These are phyloP conservation scores for Malurus melanocephalus DNA, from an alignment of 2,113 vertebrate genomes.

Conservation along the genomic window DNA sequence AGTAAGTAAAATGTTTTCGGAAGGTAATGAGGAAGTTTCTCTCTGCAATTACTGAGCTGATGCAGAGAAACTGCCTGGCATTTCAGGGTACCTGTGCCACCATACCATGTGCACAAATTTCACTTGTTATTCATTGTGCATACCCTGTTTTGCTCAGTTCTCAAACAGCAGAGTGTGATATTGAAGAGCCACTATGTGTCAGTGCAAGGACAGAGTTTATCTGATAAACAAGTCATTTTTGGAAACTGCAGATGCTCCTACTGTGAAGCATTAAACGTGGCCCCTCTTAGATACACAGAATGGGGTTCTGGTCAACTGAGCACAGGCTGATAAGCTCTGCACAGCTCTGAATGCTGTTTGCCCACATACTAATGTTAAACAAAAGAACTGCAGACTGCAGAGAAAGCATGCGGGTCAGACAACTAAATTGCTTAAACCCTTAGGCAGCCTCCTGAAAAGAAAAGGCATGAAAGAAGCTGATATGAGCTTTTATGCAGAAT, in stretches of 20 bases:
- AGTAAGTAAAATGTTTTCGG: background rate
- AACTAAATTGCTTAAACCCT: slow-evolving; percentile 84
- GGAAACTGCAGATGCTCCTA: slow-evolving; percentile 76
- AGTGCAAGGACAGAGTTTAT: slow-evolving; percentile 78
- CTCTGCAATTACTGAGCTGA: background rate
- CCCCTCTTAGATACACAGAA: slow-evolving; percentile 79
- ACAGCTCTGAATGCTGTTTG: slow-evolving; percentile 82
- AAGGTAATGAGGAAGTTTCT: background rate
- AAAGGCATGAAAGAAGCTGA: slow-evolving; percentile 79
- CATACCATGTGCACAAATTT: slow-evolving; percentile 28
- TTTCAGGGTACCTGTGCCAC: slow-evolving; percentile 13
- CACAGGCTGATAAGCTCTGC: slow-evolving; percentile 79
- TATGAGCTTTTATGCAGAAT: slow-evolving; percentile 81
- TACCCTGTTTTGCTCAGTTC: slow-evolving; percentile 59
- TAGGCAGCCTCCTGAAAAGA: slow-evolving; percentile 80
- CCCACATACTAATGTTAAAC: slow-evolving; percentile 86
- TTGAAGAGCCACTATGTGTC: slow-evolving; percentile 73
- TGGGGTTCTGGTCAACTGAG: slow-evolving; percentile 79
- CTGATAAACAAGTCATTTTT: slow-evolving; percentile 83
- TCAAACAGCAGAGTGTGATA: slow-evolving; percentile 64
- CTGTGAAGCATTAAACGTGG: slow-evolving; percentile 79
- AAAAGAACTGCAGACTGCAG: slow-evolving; percentile 81
- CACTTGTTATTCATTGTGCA: slow-evolving; percentile 54
- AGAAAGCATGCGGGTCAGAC: slow-evolving; percentile 79
- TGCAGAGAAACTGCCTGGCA: background rate